Percentiles rank a stretch among this genome's conserved stretches.
These are phyloP conservation scores for Cheilosia urbana DNA, from an alignment of 2,888 invertebrate species.

Conservation along the genomic window DNA sequence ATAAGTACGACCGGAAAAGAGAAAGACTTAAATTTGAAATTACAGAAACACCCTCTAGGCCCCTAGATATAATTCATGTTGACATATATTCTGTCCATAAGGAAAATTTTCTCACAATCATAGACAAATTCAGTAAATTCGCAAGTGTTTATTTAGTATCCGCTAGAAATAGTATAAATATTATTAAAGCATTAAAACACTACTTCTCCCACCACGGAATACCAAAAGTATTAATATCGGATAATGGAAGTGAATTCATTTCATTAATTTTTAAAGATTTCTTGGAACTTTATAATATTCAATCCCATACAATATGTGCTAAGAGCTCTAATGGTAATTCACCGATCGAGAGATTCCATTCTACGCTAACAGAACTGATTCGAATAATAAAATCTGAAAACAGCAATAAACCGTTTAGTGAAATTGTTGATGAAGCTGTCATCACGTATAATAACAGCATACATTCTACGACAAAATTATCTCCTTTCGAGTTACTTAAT, in stretches of 20 bases:
- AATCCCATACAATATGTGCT: conserved; percentile 39
- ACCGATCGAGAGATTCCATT: conserved; percentile 61
- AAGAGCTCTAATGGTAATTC: conserved; percentile 62
- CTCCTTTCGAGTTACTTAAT: conserved; percentile 32
- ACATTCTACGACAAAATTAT: conserved; percentile 47
- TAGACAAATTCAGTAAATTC: conserved; percentile 57
- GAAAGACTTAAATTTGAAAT: conserved; percentile 31
- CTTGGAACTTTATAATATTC: conserved; percentile 37
- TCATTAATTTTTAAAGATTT: conserved; percentile 43
- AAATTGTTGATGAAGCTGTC: conserved; percentile 54
- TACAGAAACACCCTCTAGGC: conserved; percentile 54
- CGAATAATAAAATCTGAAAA: conserved; percentile 54
- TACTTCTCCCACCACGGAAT: conserved; percentile 56
- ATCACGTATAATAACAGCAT: conserved; percentile 38
- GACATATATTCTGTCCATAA: conserved; percentile 36
- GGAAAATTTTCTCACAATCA: conserved; percentile 28
- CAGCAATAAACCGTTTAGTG: conserved; percentile 38
- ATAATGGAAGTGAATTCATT: conserved; percentile 55
- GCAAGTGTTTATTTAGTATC: conserved; percentile 43
- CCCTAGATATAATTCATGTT: conserved; percentile 38
- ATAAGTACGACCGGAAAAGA: conserved; percentile 69
- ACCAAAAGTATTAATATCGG: conserved; percentile 49
- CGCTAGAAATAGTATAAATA: conserved; percentile 53
- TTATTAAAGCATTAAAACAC: conserved; percentile 47
- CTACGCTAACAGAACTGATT: conserved; percentile 54